Evolutionary conservation across 2,888 invertebrate genomes (phyloP).

Genomic region (Meta bourneti): DNA sequence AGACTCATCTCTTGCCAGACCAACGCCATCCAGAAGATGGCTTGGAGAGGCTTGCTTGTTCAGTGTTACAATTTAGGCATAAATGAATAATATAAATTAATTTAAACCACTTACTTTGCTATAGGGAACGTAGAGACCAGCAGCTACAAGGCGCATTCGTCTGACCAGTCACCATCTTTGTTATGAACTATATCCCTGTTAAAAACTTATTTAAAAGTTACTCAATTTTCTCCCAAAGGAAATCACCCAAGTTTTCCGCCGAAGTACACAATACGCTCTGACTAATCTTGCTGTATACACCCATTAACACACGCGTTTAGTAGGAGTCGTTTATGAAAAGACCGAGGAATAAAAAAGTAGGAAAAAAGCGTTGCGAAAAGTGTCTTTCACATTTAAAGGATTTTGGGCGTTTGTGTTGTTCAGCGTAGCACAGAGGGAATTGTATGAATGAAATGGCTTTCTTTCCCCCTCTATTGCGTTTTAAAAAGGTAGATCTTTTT

Average conservation of each 20-base stretch:
- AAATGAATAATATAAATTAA: too few species aligned
- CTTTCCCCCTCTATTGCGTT: not conserved
- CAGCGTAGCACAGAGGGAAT: constrained; percentile 39
- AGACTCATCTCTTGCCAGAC: too few species aligned
- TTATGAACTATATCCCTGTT: too few species aligned
- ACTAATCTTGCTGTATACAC: constrained; percentile 44
- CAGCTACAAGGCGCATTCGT: too few species aligned
- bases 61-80: too few species aligned
- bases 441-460: constrained; percentile 12
- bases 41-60: too few species aligned
- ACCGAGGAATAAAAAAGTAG: not conserved
- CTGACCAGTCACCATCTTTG: too few species aligned
- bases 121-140: too few species aligned
- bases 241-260: not conserved
- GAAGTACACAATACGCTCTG: constrained; percentile 17
- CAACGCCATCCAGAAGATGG: too few species aligned
- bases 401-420: constrained; percentile 62
- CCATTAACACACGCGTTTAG: constrained; percentile 10
- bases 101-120: too few species aligned
- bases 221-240: not conserved
- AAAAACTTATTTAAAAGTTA: too few species aligned
- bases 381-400: constrained; percentile 43
- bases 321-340: constrained; percentile 49
- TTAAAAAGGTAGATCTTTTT: constrained; percentile 1
- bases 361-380: not conserved